Base-by-base conservation (phyloP, 2,888 invertebrate genomes). In the Orchestes rusci region DNA sequence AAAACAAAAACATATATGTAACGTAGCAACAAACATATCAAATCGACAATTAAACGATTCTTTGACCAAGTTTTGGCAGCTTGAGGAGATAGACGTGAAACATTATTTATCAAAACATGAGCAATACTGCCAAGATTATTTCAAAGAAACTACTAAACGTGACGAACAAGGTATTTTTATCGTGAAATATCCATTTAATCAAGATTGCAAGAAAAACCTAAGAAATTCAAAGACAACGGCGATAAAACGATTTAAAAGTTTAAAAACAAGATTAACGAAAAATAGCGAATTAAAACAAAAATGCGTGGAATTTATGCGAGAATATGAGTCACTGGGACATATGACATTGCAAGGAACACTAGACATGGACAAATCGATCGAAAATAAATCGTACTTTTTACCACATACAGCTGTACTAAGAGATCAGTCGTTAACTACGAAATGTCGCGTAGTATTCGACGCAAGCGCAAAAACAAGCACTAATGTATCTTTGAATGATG, bases 361-460 rank as follows among this genome's bases (percentile, higher is more conserved):
- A 28, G 27, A 29, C 7, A 19, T 10, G 10, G 13, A 33, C 28
- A 18, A 28, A 19, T 33, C 43, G n/a, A 35, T 40, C 15, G 19
- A 39, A 39, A 34, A 45, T 20, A 16, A 5, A 13, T 43, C 43
- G 16, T 51, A 43, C 37, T 39, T 46, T 29, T 31, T 46, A 34
- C 49, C 49, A 3, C 48, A 51, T 34, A 38, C 37, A 12, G 45
- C 51, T 15, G 48, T 48, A 18, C 19, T 51, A 2, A 16, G 39
- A 18, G 31, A 39, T 31, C 23, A 23, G n/a, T 39, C 39, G 19
- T 12, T 31, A 5, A 51, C 48, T 3, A 51, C 45, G 3, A 34
- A 42, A 27, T 51, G 45, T 18, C 16, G 48, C n/a, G 51, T 51
- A n/a, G 50, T 50, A 4, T 50, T 48, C 19, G 50, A 50, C 13